These are phyloP conservation scores for Rhynchomys soricoides DNA, from an alignment of 2,113 vertebrate species.

Conservation along the genomic window DNA sequence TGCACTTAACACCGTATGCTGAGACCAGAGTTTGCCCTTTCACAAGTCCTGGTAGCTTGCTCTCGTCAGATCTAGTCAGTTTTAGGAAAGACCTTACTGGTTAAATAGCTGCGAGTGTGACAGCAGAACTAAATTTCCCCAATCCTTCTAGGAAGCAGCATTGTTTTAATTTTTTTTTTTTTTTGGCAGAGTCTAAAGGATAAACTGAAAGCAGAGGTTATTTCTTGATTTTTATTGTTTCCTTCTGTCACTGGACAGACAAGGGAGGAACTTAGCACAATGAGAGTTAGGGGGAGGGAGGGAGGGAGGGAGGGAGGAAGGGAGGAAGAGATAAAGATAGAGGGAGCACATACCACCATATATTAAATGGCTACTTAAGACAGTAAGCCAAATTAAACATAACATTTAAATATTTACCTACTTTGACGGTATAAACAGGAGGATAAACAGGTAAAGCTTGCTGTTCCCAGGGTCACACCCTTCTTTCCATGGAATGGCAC, in stretches of 20 bases:
- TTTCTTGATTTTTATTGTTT: neutral
- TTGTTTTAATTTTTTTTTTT: neutral
- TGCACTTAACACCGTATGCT: neutral
- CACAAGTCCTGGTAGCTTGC: neutral
- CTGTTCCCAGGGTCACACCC: neutral
- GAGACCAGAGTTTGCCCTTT: neutral
- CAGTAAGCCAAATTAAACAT: neutral
- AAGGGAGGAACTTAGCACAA: neutral
- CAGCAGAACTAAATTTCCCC: neutral
- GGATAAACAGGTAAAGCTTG: neutral
- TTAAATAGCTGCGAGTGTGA: neutral
- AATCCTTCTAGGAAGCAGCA: neutral
- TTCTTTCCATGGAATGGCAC: neutral
- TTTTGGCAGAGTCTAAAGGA: neutral
- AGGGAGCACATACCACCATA: neutral
- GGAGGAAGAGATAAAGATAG: neutral
- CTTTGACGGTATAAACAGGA: neutral
- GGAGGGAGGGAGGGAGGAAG: neutral
- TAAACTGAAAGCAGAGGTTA: slow-evolving; percentile 12
- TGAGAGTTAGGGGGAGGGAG: neutral
- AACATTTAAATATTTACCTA: neutral
- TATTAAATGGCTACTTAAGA: slow-evolving; percentile 3
- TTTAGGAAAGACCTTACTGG: neutral
- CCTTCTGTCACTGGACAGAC: neutral
- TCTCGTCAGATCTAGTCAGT: neutral